Evolutionary conservation across 2,797 vertebrate species (phyloP), one percentile per base, ranked within the genome.

Genomic region (Chelmon rostratus): DNA sequence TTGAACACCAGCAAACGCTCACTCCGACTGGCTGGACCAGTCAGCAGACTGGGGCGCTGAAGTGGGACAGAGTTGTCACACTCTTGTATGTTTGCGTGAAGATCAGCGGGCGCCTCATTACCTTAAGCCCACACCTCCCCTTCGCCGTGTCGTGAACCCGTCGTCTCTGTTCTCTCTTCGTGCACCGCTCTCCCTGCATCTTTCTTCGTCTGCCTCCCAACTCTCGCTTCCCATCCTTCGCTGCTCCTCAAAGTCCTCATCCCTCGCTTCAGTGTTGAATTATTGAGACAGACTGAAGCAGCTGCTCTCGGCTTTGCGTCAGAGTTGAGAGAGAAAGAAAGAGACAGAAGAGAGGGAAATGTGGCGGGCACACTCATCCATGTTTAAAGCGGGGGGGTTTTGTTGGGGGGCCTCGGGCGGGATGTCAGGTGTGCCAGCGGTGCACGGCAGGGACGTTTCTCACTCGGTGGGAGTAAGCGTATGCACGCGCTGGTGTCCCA

Each of bases 321-420:
- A 84, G 90, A 86, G 88, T 82, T 72, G 79, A 88, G 86, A 84
- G 80, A 77, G 86, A 89, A 64, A 33, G 82, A 73, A 10, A 56
- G 74, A 77, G 79, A 42, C 8, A 42, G 47, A 81, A 15, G 85
- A 69, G 10, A 37, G 8, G 52, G 72, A 79, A 81, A 82, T 83
- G 59, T 67, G 85, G 90, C 88, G 92, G 91, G 89, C 73, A 78
- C 88, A 78, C 88, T 95, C 93, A 94, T 95, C 93, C 90, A 94
- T 95, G 92, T 95, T 94, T 95, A 94, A 95, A 94, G 86, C 94
- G 85, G 92, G 50, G 79, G 91, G 83, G 88, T 91, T 93, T 93
- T 93, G 93, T 95, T 87, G 49, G 73, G 73, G 76, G 85, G 91
- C 93, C 93, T 90, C 70, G 0, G 92, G 89, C 90, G 74, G 90